Base-by-base conservation (phyloP, 1,140 invertebrate genomes). In the Ceratina calcarata region DNA sequence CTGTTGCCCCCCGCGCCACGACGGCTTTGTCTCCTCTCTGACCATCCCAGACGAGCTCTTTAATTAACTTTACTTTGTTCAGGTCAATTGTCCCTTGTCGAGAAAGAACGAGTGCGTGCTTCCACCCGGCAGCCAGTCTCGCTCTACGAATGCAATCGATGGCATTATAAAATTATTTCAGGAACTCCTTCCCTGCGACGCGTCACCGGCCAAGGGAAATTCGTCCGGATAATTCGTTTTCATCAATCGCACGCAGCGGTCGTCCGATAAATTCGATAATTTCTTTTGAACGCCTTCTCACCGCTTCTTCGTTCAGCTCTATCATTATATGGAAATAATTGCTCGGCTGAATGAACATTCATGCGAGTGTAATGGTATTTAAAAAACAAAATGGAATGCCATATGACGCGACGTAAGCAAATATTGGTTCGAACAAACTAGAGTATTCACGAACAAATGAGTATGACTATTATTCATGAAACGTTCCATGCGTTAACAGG, bases 41-140 rank as follows among this genome's bases (percentile, higher is more conserved):
- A 0, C 22, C 55, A 32, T 58, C 32, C 45, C 37, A 77, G 80
- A 68, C 71, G 69, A 58, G 55, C 75, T 72, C 84, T 86, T 86
- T 86, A 85, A 86, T 86, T 86, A 86, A 85, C 83, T 86, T 67
- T 74, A 78, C 62, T 77, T 57, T 64, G 73, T 81, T 64, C 57
- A 57, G 70, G 71, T 85, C 80, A 86, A 86, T 86, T 85, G 84
- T 61, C 37, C 27, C 22, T 32, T 60, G 62, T 49, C 60, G 70
- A 64, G 53, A 32, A 55, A 71, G 45, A 78, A 82, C 73, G 18
- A 53, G 58, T 53, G 83, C 49, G 73, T 68, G 62, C 58, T 67
- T 68, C 32, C 57, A 32, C 15, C 13, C 58, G 20, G 16, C 51
- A 37, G 49, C 27, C 65, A 37, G 15, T n/a, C 37, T 62, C 64